A percentile compares a stretch with the other conserved stretches of the same genome.
phyloP scores from a whole-genome alignment of 2,888 invertebrate genomes.

The Andrena hattorfiana region DNA sequence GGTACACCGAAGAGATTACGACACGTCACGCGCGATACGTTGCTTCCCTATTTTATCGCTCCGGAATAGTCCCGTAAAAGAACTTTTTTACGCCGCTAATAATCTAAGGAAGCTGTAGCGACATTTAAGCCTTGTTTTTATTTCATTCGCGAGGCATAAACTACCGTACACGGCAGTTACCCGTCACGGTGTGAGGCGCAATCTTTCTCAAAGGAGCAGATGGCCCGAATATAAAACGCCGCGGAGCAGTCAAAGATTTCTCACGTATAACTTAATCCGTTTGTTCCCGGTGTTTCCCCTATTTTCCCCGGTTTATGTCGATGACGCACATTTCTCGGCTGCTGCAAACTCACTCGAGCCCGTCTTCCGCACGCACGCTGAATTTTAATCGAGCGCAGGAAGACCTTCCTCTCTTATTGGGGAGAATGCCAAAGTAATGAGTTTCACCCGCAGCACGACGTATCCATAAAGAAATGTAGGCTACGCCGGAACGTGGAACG shows the following conservation, averaged over 20 bases:
- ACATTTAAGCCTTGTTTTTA: constrained; percentile 17
- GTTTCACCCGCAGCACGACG: constrained; percentile 58
- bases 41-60: constrained; percentile 15
- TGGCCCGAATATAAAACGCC: constrained; percentile 46
- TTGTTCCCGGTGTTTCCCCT: constrained; percentile 42
- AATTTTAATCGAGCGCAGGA: constrained; percentile 71
- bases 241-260: constrained; percentile 55
- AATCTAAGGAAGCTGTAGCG: constrained; percentile 19
- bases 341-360: constrained; percentile 54
- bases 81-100: constrained; percentile 34
- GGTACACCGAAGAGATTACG: constrained; percentile 5
- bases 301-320: constrained; percentile 59
- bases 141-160: constrained; percentile 32
- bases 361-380: constrained; percentile 61
- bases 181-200: constrained; percentile 25
- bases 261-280: constrained; percentile 67
- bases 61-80: constrained; percentile 10
- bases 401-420: constrained; percentile 59
- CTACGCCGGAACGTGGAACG: constrained; percentile 46
- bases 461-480: constrained; percentile 66
- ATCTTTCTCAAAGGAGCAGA: constrained; percentile 44
- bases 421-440: constrained; percentile 70
- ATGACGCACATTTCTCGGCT: constrained; percentile 55
- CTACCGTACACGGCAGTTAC: constrained; percentile 13
- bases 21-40: constrained; percentile 17